phyloP scores from a whole-genome alignment of 2,888 invertebrate species.

The Agonopterix arenella region DNA sequence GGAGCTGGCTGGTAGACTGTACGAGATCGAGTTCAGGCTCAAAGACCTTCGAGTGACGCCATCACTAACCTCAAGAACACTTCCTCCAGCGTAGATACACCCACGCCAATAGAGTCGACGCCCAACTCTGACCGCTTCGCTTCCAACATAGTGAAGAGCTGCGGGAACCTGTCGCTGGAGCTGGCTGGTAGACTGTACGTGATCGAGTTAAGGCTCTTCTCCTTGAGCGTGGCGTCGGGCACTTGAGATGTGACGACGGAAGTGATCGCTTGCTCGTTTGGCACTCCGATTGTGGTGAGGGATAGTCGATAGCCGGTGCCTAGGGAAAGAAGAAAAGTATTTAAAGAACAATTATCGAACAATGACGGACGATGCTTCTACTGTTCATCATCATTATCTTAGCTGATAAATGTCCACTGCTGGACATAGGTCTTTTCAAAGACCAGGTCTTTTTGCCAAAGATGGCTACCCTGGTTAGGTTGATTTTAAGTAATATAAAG shows the following conservation, averaged over 20 bases:
- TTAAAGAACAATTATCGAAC: too few relatives aligned
- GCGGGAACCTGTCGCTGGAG: constrained; percentile 72
- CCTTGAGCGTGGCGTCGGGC: constrained; percentile 37
- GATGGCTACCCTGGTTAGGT: too few relatives aligned
- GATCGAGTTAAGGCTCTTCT: constrained; percentile 35
- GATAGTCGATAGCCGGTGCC: constrained; percentile 85
- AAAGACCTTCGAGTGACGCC: too few relatives aligned
- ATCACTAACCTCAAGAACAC: constrained; percentile 94
- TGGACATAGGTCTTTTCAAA: too few relatives aligned
- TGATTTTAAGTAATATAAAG: too few relatives aligned
- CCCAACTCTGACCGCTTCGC: constrained; percentile 73
- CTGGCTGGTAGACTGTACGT: constrained; percentile 62
- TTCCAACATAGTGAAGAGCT: constrained; percentile 81
- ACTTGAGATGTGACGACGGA: constrained; percentile 27
- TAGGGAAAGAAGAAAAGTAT: constrained; percentile 24
- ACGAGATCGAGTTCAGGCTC: constrained; percentile 39
- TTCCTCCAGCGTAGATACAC: constrained; percentile 94
- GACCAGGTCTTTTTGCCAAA: too few relatives aligned
- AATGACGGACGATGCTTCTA: too few relatives aligned
- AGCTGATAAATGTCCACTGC: too few relatives aligned
- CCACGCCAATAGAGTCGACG: constrained; percentile 87
- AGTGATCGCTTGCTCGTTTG: constrained; percentile 32
- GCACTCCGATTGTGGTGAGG: constrained; percentile 61
- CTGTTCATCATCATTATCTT: too few relatives aligned
- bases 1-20: constrained; percentile 62